Evolutionary conservation across 2,888 invertebrate species (phyloP).

Genomic region (Caenorhabditis sp.): DNA sequence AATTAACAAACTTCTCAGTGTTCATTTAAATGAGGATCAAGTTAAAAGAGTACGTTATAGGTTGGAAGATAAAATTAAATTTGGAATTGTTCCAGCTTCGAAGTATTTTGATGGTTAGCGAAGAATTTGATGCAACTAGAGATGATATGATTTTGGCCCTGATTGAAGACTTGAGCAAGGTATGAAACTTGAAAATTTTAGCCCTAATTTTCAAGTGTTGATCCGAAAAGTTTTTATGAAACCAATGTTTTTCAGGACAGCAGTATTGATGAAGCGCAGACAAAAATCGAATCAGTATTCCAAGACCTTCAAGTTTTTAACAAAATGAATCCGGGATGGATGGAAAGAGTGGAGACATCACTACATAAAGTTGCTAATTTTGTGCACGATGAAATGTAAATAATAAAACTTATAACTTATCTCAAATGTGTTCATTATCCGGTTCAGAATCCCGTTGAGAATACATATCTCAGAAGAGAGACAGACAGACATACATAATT

Average conservation of each 20-base stretch:
- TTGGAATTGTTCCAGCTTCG: slow-evolving; percentile 23
- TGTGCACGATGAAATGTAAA: slow-evolving; percentile 35
- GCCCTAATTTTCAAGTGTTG: not conserved
- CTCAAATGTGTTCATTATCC: not conserved
- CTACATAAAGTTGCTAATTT: slow-evolving; percentile 12
- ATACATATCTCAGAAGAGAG: too few species aligned
- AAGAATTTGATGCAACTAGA: slow-evolving; percentile 13
- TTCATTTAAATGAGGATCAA: slow-evolving; percentile 33
- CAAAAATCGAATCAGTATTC: slow-evolving; percentile 29
- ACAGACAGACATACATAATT: too few species aligned
- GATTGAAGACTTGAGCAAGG: slow-evolving; percentile 29
- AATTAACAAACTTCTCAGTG: slow-evolving; percentile 28
- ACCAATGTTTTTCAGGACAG: slow-evolving; percentile 2
- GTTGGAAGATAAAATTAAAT: not conserved
- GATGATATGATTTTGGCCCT: slow-evolving; percentile 25
- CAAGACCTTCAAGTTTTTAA: slow-evolving; percentile 29
- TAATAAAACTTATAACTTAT: not conserved
- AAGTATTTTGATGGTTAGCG: slow-evolving; percentile 12
- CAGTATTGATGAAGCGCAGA: slow-evolving; percentile 18
- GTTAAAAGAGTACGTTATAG: slow-evolving; percentile 24
- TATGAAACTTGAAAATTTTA: too few species aligned
- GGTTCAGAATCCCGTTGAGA: too few species aligned
- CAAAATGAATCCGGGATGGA: slow-evolving; percentile 32
- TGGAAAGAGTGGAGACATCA: slow-evolving; percentile 28
- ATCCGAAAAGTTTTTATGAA: not conserved